Conservation (phyloP, 2,113 vertebrate species). For the Madoqua kirkii region DNA sequence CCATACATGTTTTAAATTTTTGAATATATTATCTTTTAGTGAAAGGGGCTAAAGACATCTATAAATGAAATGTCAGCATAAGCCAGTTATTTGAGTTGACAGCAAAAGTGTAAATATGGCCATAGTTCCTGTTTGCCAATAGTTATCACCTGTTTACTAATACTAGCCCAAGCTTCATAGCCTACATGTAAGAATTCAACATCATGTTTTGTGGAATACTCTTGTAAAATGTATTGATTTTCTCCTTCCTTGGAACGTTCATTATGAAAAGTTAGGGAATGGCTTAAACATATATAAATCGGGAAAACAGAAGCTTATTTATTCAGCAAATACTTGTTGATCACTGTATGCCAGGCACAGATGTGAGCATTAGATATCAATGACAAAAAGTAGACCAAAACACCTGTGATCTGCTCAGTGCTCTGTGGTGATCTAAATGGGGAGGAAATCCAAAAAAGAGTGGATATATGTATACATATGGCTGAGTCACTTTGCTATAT, state of each 20-base stretch:
- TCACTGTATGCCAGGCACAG: background rate
- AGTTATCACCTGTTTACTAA: background rate
- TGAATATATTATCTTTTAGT: background rate
- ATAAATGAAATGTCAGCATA: background rate
- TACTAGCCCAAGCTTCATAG: background rate
- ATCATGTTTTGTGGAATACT: background rate
- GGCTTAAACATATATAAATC: background rate
- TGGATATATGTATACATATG: background rate
- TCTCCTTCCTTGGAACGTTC: background rate
- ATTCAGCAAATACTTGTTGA: background rate
- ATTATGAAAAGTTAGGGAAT: conserved; percentile 4
- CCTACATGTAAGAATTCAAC: background rate
- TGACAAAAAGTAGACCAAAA: background rate
- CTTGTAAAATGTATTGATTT: conserved; percentile 17
- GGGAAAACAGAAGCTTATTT: background rate
- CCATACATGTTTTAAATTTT: background rate
- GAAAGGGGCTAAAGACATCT: background rate
- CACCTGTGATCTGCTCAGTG: background rate
- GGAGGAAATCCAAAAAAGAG: background rate
- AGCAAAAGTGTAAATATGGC: background rate
- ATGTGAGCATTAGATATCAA: background rate
- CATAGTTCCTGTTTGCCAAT: background rate
- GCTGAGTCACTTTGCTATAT: background rate
- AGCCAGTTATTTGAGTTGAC: background rate
- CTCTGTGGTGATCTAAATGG: background rate